Conservation (phyloP, 2,113 vertebrate genomes). For the Ophiodon elongatus region DNA sequence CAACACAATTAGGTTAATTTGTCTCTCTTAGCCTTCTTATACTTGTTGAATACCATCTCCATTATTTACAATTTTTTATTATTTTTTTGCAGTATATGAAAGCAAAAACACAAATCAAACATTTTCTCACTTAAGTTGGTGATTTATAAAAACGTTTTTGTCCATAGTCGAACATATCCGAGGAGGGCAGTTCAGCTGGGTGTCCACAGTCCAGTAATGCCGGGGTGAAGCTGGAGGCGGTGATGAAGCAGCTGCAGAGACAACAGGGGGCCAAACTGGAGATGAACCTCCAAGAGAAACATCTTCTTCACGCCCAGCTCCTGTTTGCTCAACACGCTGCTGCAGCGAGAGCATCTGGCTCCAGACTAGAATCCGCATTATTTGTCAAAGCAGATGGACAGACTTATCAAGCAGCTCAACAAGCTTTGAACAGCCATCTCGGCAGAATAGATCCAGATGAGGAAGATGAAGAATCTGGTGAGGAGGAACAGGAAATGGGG, state of each 20-base stretch:
- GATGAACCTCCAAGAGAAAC: conserved; percentile 91
- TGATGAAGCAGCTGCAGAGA: conserved; percentile 94
- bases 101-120: not conserved
- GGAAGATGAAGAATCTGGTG: conserved; percentile 79
- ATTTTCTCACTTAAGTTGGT: not conserved
- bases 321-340: conserved; percentile 90
- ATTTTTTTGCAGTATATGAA: not conserved
- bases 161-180: conserved; percentile 81
- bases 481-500: conserved; percentile 77
- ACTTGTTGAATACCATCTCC: conserved; percentile 1
- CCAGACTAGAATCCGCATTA: conserved; percentile 69
- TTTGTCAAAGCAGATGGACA: conserved; percentile 80
- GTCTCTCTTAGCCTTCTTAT: not conserved
- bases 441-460: conserved; percentile 63
- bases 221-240: conserved; percentile 89
- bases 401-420: conserved; percentile 59
- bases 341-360: conserved; percentile 77
- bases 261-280: conserved; percentile 88
- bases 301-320: conserved; percentile 89
- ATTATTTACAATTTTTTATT: not conserved
- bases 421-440: conserved; percentile 70
- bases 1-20: not conserved
- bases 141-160: not conserved
- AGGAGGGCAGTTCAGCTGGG: conserved; percentile 79
- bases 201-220: conserved; percentile 79